Evolutionary conservation across 37 sponge, comb jelly and placozoan species (phyloP).

Genomic region (Corticium candelabrum): DNA sequence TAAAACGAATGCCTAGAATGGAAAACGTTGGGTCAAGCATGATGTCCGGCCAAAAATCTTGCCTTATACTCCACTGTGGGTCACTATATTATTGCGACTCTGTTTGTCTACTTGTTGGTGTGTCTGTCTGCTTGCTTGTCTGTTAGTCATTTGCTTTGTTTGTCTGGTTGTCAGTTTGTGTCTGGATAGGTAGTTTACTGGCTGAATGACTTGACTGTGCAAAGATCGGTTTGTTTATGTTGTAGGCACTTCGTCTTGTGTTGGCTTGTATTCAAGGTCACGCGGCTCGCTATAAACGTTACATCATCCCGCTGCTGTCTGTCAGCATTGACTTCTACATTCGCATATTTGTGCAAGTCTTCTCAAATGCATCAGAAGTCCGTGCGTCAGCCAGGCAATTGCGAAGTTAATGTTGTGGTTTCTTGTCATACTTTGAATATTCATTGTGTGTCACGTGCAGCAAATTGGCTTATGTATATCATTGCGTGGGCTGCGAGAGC

Average conservation of each 20-base stretch:
- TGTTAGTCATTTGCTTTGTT: not conserved
- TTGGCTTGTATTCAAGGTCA: constrained; percentile 63
- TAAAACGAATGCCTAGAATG: too few species aligned
- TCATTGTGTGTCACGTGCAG: not conserved
- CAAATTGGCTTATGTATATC: constrained; percentile 72
- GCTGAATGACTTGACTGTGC: not conserved
- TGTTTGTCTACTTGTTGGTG: too few species aligned
- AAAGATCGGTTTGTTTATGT: not conserved
- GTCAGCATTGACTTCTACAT: constrained; percentile 82
- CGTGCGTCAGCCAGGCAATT: constrained; percentile 54
- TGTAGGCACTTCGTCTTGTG: constrained; percentile 68
- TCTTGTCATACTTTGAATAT: not conserved
- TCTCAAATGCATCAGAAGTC: constrained; percentile 44
- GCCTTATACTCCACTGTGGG: too few species aligned
- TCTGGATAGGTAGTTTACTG: not conserved
- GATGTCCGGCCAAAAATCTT: too few species aligned
- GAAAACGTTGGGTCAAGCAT: too few species aligned
- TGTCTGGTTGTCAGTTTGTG: not conserved
- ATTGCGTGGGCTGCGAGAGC: constrained; percentile 84
- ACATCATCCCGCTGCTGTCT: constrained; percentile 72
- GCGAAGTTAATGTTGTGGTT: not conserved
- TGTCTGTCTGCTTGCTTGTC: too few species aligned
- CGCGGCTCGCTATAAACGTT: constrained; percentile 75
- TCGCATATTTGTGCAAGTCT: constrained; percentile 72
- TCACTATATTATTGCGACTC: too few species aligned